phyloP scores from a whole-genome alignment of 1,140 invertebrate species.

The Asbolus verrucosus region DNA sequence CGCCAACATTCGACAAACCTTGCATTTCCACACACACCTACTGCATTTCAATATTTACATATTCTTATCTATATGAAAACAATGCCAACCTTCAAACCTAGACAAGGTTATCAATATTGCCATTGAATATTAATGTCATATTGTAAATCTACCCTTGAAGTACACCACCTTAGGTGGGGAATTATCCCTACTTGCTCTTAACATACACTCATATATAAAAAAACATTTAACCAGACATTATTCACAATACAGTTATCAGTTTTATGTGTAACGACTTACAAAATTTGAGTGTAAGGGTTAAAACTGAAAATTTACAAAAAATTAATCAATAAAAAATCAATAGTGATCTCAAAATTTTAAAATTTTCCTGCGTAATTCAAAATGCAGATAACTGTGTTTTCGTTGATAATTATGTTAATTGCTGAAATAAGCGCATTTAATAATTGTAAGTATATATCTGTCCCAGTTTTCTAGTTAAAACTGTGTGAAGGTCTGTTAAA shows the following conservation, averaged over 20 bases:
- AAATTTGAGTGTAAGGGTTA: no score
- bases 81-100: slow-evolving; percentile 54
- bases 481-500: slow-evolving; percentile 43
- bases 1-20: slow-evolving; percentile 41
- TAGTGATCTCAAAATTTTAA: neutral
- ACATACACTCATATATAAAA: slow-evolving; percentile 17
- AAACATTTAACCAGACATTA: slow-evolving; percentile 20
- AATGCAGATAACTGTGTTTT: slow-evolving; percentile 45
- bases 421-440: slow-evolving; percentile 46
- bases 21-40: slow-evolving; percentile 39
- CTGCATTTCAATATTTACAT: slow-evolving; percentile 41
- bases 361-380: slow-evolving; percentile 41
- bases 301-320: slow-evolving; percentile 7
- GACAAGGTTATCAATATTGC: slow-evolving; percentile 53
- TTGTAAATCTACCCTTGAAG: slow-evolving; percentile 58
- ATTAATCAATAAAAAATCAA: no score
- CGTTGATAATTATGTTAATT: slow-evolving; percentile 43
- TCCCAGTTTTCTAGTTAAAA: slow-evolving; percentile 30
- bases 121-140: slow-evolving; percentile 55
- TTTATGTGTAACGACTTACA: neutral
- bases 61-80: slow-evolving; percentile 51
- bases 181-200: slow-evolving; percentile 34
- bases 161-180: slow-evolving; percentile 40
- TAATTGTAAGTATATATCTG: slow-evolving; percentile 55
- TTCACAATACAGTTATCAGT: slow-evolving; percentile 20